phyloP scores from a whole-genome alignment of 2,113 vertebrate species.

The Malurus cyaneus region DNA sequence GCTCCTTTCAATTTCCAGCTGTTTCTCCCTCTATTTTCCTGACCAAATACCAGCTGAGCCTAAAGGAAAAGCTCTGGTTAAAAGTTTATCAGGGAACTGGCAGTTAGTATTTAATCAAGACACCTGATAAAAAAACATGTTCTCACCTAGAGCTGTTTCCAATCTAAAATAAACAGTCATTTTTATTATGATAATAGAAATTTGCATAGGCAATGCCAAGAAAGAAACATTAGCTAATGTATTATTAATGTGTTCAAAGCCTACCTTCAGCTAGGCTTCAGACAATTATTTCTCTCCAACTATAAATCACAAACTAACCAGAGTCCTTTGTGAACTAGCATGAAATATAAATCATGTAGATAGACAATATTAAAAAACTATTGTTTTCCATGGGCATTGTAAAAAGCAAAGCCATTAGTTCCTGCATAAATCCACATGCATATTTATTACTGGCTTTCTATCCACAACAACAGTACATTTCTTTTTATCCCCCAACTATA shows the following conservation, averaged over 20 bases:
- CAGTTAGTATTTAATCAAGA: background rate
- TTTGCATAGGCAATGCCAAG: slow-evolving; percentile 35
- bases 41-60: background rate
- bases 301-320: slow-evolving; percentile 56
- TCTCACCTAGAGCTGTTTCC: slow-evolving; percentile 23
- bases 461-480: background rate
- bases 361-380: slow-evolving; percentile 33
- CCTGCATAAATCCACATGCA: background rate
- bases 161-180: slow-evolving; percentile 27
- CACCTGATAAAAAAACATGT: background rate
- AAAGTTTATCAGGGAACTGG: background rate
- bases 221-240: slow-evolving; percentile 29
- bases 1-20: background rate
- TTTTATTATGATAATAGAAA: slow-evolving; percentile 34
- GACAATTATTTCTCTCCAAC: slow-evolving; percentile 41
- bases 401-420: slow-evolving; percentile 16
- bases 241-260: slow-evolving; percentile 46
- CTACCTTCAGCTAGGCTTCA: slow-evolving; percentile 40
- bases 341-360: slow-evolving; percentile 46
- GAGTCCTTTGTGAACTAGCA: slow-evolving; percentile 39
- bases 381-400: slow-evolving; percentile 31
- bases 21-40: background rate
- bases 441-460: background rate
- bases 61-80: background rate
- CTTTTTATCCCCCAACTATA: background rate